Evolutionary conservation across 2,113 vertebrate species (phyloP).

Genomic region (Chionodraco myersi): DNA sequence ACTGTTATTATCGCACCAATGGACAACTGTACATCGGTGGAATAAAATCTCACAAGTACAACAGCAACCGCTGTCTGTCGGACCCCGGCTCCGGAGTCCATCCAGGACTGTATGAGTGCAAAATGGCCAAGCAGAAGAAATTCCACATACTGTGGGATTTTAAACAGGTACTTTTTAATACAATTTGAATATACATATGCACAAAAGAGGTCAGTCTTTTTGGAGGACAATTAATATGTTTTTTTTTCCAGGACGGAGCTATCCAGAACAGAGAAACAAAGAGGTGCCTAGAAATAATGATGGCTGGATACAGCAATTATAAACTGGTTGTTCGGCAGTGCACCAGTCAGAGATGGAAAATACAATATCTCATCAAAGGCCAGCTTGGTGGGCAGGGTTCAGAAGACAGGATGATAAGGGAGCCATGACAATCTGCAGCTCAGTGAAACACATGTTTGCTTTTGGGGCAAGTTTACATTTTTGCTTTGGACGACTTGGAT

Average conservation of each 20-base stretch:
- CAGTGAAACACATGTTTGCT: not conserved
- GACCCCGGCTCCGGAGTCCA: slow-evolving; percentile 52
- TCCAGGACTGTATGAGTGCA: slow-evolving; percentile 70
- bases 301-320: slow-evolving; percentile 21
- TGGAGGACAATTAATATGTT: too few relatives aligned
- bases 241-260: slow-evolving; percentile 57
- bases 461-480: slow-evolving; percentile 2
- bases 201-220: not conserved
- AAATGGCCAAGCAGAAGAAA: slow-evolving; percentile 47
- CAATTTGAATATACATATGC: not conserved
- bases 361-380: slow-evolving; percentile 64
- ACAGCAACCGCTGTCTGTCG: slow-evolving; percentile 70
- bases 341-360: slow-evolving; percentile 80
- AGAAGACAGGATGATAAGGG: not conserved
- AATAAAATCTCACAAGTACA: slow-evolving; percentile 66
- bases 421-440: not conserved
- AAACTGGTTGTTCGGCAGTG: slow-evolving; percentile 70
- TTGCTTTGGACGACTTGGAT: not conserved
- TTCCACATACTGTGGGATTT: slow-evolving; percentile 80
- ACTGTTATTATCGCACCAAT: slow-evolving; percentile 50
- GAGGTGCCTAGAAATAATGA: slow-evolving; percentile 74
- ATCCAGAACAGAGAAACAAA: slow-evolving; percentile 79
- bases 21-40: slow-evolving; percentile 70
- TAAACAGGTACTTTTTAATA: slow-evolving; percentile 71
- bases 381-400: not conserved